These are phyloP conservation scores for Rhyacichthys aspro DNA, from an alignment of 2,797 vertebrate genomes.

Conservation along the genomic window DNA sequence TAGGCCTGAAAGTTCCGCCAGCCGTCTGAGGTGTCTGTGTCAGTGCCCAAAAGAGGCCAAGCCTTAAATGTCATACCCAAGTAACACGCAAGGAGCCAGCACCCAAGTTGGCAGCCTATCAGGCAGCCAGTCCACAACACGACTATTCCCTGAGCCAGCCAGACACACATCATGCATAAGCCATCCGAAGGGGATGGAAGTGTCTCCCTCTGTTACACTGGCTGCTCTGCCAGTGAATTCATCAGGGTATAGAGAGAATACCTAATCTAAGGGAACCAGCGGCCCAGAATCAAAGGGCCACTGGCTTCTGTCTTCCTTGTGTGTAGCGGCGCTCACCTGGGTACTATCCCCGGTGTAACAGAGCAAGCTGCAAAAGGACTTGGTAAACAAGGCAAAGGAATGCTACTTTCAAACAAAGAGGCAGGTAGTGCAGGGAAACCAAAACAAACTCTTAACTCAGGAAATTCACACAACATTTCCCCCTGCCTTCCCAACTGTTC, in stretches of 20 bases:
- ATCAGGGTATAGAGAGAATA: constrained; percentile 79
- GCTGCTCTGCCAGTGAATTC: constrained; percentile 73
- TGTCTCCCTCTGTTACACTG: constrained; percentile 66
- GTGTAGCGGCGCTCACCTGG: constrained; percentile 73
- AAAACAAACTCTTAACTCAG: constrained; percentile 84
- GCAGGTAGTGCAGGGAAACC: constrained; percentile 77
- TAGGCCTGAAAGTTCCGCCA: constrained; percentile 66
- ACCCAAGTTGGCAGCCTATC: constrained; percentile 65
- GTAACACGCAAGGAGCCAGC: constrained; percentile 58
- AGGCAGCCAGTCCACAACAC: constrained; percentile 35
- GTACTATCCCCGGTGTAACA: constrained; percentile 77
- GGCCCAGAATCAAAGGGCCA: constrained; percentile 77
- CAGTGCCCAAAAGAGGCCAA: constrained; percentile 56
- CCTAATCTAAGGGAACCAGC: constrained; percentile 77
- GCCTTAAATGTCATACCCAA: constrained; percentile 71
- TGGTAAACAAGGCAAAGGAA: constrained; percentile 84
- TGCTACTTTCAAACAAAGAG: constrained; percentile 81
- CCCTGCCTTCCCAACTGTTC: constrained; percentile 73
- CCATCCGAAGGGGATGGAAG: constrained; percentile 67
- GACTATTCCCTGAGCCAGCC: constrained; percentile 41
- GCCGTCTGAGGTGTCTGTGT: constrained; percentile 74
- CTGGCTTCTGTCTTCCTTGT: constrained; percentile 76
- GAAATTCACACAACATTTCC: constrained; percentile 73
- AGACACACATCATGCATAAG: constrained; percentile 46
- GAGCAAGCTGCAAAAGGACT: constrained; percentile 80